Percentiles rank a stretch among this genome's conserved stretches.
These are phyloP conservation scores for Octomys mimax DNA, from an alignment of 2,797 vertebrate species.

Conservation along the genomic window DNA sequence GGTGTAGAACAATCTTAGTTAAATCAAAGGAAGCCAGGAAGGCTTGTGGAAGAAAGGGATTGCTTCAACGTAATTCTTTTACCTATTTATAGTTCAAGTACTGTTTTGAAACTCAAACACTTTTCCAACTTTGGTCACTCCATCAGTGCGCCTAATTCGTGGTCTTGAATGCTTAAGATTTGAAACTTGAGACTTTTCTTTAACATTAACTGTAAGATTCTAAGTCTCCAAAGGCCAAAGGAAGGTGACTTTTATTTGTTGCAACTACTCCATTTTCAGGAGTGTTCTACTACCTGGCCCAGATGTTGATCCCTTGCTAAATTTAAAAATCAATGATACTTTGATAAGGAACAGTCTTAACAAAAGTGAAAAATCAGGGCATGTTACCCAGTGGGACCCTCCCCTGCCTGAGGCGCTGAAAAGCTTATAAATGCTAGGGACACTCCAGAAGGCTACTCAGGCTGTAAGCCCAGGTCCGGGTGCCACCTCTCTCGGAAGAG, in stretches of 20 bases:
- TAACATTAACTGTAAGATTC: background rate
- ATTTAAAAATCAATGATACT: constrained; percentile 17
- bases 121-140: constrained; percentile 5
- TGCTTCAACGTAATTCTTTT: background rate
- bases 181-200: background rate
- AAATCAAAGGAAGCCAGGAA: constrained; percentile 8
- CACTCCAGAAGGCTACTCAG: background rate
- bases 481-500: background rate
- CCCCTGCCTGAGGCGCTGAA: background rate
- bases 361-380: background rate
- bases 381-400: background rate
- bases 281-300: background rate
- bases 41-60: background rate
- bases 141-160: background rate
- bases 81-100: background rate
- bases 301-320: background rate
- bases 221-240: background rate
- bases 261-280: background rate
- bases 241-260: constrained; percentile 12
- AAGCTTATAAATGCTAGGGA: background rate
- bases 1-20: background rate
- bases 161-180: background rate
- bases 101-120: background rate
- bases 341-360: background rate
- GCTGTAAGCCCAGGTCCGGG: background rate